Base-by-base conservation (phyloP, 2,888 invertebrate species). In the Lydus trimaculatus region DNA sequence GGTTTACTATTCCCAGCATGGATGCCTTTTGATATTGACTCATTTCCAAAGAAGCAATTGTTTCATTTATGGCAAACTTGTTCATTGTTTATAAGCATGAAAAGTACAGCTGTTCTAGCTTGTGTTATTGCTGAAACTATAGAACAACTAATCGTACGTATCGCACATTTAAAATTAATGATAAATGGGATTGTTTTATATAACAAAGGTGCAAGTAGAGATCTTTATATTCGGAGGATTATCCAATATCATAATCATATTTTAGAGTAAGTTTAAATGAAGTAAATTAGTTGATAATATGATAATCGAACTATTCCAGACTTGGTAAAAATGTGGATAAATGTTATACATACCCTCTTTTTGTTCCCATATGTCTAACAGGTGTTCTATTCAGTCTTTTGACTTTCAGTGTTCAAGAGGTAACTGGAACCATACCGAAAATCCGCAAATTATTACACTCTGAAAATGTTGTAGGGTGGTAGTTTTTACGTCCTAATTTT, bases 11-110 rank as follows among this genome's bases (percentile, higher is more conserved):
- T 56, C 4, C 20, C 58, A 6, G 52, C 39, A 5, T 65, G 63
- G 65, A 62, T 65, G 65, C 69, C 65, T 33, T 65, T 69, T 31
- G 31, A 69, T 58, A 65, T 63, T n/a, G 28, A 17, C 31, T 15
- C 43, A 17, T 62, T 58, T 52, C 61, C 65, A 25, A 60, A 58
- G 59, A 61, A 65, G 52, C 52, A 59, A 7, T 20, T 64, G 0
- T 56, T 65, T 15, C 63, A 64, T 25, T 2, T 67, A n/a, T 67
- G 63, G 63, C 67, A 67, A 17, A 48, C 33, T 36, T 60, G 58
- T n/a, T 67, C 63, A 6, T 5, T 67, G 17, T 60, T 36, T 23
- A 52, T 52, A 33, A 33, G 59, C 36, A 60, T 61, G 17, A 36
- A 63, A 13, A 36, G 60, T 7, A 20, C 52, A 3, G 63, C 67